Conservation (phyloP, 2,797 vertebrate species). For the Coregonus suidteri region DNA sequence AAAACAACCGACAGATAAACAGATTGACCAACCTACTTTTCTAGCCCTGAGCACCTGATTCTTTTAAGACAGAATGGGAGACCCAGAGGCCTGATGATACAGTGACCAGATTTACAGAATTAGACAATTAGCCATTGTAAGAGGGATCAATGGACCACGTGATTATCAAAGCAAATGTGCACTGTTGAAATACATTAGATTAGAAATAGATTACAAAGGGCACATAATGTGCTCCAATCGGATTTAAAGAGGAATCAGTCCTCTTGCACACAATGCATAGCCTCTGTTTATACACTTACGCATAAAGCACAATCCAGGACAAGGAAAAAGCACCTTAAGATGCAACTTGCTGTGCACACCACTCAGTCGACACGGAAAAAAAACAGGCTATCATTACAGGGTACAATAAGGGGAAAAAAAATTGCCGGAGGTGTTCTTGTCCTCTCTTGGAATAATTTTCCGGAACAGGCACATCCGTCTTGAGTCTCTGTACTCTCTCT, state of each 20-base stretch:
- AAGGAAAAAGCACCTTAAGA: constrained; percentile 23
- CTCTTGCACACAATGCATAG: constrained; percentile 38
- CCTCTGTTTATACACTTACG: constrained; percentile 32
- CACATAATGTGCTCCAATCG: constrained; percentile 51
- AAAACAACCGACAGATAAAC: constrained; percentile 32
- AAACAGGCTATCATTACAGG: constrained; percentile 28
- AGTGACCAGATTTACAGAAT: constrained; percentile 68
- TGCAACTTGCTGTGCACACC: neutral
- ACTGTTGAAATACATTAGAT: constrained; percentile 66
- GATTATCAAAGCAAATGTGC: constrained; percentile 55
- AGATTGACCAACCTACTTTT: constrained; percentile 41
- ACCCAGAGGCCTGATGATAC: constrained; percentile 35
- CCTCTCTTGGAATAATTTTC: constrained; percentile 19
- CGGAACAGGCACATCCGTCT: constrained; percentile 26
- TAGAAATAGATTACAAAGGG: constrained; percentile 63
- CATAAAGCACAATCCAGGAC: constrained; percentile 5
- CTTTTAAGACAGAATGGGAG: constrained; percentile 39
- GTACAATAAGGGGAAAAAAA: neutral
- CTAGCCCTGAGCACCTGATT: constrained; percentile 21
- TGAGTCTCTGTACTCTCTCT: constrained; percentile 31
- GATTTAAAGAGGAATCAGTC: constrained; percentile 60
- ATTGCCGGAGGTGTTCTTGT: constrained; percentile 34
- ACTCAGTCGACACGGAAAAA: constrained; percentile 19
- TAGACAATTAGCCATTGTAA: constrained; percentile 70
- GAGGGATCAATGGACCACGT: constrained; percentile 59